A percentile compares a stretch with the other conserved stretches of the same genome.
Evolutionary conservation across 1,140 invertebrate species (phyloP).

Genomic region (Leptonema lineaticorne): DNA sequence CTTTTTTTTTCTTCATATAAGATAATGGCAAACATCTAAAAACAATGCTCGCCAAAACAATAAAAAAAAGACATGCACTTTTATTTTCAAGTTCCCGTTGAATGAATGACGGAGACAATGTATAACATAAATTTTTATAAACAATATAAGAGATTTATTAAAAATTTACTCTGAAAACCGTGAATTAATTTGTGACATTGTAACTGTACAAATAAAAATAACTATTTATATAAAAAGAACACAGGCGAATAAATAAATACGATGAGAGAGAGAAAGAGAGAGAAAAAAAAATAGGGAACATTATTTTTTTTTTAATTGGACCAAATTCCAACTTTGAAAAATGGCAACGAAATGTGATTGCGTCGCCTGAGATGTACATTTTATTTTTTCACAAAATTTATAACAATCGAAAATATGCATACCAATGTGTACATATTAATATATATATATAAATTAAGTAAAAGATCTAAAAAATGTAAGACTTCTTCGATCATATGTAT

Average conservation of each 20-base stretch:
- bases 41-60: constrained; percentile 14
- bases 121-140: neutral
- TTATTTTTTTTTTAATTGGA: no score
- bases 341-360: no score
- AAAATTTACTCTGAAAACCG: no score
- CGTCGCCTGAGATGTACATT: no score
- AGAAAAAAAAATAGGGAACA: no score
- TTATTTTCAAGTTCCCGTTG: constrained; percentile 7
- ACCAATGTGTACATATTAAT: neutral
- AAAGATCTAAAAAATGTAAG: constrained; percentile 20
- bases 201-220: constrained; percentile 36
- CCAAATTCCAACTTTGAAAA: no score
- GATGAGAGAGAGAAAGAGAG: no score
- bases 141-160: constrained; percentile 4
- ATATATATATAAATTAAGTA: constrained; percentile 24
- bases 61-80: constrained; percentile 3
- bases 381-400: no score
- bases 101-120: neutral
- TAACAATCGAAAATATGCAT: neutral
- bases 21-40: constrained; percentile 25
- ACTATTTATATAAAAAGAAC: constrained; percentile 29
- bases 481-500: constrained; percentile 29
- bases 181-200: constrained; percentile 39
- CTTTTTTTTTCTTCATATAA: no score
- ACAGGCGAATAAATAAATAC: constrained; percentile 6